phyloP scores from a whole-genome alignment of 1,140 invertebrate species.

The Acromyrmex echinatior region DNA sequence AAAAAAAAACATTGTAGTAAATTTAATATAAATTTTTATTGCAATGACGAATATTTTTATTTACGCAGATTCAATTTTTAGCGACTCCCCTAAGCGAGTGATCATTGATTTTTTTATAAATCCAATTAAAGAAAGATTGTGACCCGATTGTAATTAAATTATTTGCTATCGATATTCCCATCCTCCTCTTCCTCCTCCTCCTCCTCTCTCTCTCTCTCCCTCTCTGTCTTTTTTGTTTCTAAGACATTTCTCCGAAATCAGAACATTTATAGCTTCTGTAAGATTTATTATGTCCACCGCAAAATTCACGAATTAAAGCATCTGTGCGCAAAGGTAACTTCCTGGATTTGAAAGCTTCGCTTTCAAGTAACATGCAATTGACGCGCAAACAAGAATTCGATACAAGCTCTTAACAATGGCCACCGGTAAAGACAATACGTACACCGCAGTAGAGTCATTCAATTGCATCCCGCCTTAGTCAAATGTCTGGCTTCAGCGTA shows the following conservation, averaged over 20 bases:
- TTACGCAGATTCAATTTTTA: background rate
- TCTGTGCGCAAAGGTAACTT: background rate
- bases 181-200: no score
- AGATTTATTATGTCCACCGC: conserved; percentile 1
- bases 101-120: conserved; percentile 28
- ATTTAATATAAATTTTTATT: background rate
- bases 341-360: background rate
- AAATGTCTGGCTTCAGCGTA: conserved; percentile 23
- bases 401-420: conserved; percentile 28
- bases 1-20: background rate
- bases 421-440: conserved; percentile 15
- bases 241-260: background rate
- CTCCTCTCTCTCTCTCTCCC: background rate
- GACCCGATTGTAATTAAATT: background rate
- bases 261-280: conserved; percentile 30
- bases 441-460: conserved; percentile 20
- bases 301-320: conserved; percentile 25
- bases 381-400: conserved; percentile 48
- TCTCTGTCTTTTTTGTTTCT: background rate
- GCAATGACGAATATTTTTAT: conserved; percentile 10
- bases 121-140: conserved; percentile 25
- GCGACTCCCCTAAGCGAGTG: background rate
- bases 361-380: conserved; percentile 31
- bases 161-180: background rate
- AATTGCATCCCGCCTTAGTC: conserved; percentile 27